Evolutionary conservation across 2,113 vertebrate species (phyloP), one percentile per base, ranked within the genome.

Genomic region (Brachyhypopomus occidentalis): DNA sequence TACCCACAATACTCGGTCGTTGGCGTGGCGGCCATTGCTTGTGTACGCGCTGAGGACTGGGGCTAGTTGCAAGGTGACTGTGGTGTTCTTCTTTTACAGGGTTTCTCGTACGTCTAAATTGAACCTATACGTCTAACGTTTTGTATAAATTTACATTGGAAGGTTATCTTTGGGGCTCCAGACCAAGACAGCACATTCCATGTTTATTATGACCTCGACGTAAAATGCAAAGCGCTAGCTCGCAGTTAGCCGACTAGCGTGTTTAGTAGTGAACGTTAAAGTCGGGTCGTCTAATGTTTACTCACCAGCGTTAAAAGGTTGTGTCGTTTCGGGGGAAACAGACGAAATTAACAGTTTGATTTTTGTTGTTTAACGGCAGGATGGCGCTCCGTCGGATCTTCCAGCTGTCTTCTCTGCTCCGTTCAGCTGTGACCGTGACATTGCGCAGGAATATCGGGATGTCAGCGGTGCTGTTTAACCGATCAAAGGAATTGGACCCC

Each of bases 371-470:
- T 30, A 58, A 16, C n/a, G 19, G 16, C 91, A 93, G 79, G 83
- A 99, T 98, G 97, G 92, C 96, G 48, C 91, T 98, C 41, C 93
- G 89, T 11, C 90, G 91, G 25, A 83, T 99, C 0, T 92, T 92
- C 89, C 92, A 86, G 1, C 85, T 97, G 27, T 96, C 95, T 14
- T 94, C 94, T 0, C 0, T 93, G 38, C 78, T 98, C 55, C 92
- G 88, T 59, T 93, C 96, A 0, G 85, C 94, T 0, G 56, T 95
- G 14, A 88, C 91, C 0, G 0, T 92, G 63, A 93, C 95, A 0
- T 62, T 97, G 73, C 94, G 89, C 80, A 95, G 98, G 85, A 98
- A 99, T 89, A 87, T 99, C 1, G 96, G 97, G n/a, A 72, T 97
- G 17, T 96, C 97, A 0, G 96, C 97, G 0, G 66, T 98, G 2